phyloP scores from a whole-genome alignment of 2,888 invertebrate genomes.

The Caenorhabditis wallacei region DNA sequence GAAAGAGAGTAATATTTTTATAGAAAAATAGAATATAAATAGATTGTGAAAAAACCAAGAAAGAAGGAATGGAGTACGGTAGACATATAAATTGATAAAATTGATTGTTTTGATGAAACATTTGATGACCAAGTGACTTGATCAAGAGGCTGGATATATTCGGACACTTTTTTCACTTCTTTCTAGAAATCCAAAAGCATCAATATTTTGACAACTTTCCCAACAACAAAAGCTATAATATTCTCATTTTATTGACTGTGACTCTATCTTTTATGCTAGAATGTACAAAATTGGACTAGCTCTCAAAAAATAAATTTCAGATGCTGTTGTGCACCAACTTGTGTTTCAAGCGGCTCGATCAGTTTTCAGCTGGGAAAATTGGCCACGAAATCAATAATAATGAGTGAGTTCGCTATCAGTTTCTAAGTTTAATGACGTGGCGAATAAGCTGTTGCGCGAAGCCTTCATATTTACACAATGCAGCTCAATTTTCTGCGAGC shows the following conservation, averaged over 20 bases:
- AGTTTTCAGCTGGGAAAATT: conserved; percentile 68
- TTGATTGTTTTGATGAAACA: no score
- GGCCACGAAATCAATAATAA: conserved; percentile 76
- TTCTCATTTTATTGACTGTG: not conserved
- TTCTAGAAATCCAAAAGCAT: not conserved
- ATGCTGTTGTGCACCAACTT: conserved; percentile 76
- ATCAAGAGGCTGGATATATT: no score
- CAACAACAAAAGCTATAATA: not conserved
- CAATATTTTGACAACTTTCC: not conserved
- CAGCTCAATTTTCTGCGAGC: conserved; percentile 10
- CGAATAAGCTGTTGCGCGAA: conserved; percentile 22
- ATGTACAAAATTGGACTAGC: not conserved
- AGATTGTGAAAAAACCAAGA: conserved; percentile 1
- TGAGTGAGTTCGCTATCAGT: conserved; percentile 65
- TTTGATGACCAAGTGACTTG: no score
- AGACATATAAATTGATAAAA: no score
- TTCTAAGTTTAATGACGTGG: conserved; percentile 23
- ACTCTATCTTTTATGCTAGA: not conserved
- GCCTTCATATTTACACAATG: conserved; percentile 19
- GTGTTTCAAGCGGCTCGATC: conserved; percentile 75
- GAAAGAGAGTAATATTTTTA: no score
- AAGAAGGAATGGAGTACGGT: no score
- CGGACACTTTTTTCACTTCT: not conserved
- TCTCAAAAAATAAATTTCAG: conserved; percentile 11
- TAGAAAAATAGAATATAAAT: no score